Conservation (phyloP, 2,797 vertebrate species). For the Tolypeutes matacus region DNA sequence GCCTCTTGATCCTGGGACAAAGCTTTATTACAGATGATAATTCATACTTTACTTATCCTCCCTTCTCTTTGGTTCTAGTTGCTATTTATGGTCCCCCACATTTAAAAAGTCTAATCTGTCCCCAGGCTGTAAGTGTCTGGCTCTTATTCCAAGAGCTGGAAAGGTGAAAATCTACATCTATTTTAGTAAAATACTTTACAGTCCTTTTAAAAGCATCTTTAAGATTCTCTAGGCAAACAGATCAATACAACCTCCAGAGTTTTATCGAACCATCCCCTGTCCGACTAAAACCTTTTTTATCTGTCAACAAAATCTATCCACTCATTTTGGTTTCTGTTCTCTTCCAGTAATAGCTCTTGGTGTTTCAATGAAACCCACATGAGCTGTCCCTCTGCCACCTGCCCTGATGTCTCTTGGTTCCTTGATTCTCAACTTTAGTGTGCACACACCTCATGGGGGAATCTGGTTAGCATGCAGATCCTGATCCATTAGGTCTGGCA, state of each 20-base stretch:
- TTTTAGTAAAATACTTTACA: slow-evolving; percentile 1
- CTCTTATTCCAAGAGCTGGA: background rate
- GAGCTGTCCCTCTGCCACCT: background rate
- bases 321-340: background rate
- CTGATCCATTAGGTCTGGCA: background rate
- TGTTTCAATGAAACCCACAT: background rate
- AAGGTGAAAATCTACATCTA: background rate
- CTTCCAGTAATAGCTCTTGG: background rate
- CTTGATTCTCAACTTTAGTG: background rate
- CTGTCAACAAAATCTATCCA: background rate
- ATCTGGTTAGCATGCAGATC: background rate
- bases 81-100: background rate
- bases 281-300: background rate
- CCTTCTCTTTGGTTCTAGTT: background rate
- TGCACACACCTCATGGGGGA: background rate
- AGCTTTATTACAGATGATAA: background rate
- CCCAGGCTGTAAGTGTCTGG: background rate
- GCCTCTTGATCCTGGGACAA: background rate
- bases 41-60: background rate
- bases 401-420: background rate
- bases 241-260: slow-evolving; percentile 33
- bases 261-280: background rate
- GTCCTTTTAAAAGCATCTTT: background rate
- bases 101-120: background rate
- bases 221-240: background rate